Percentiles rank a stretch among this genome's conserved stretches.
phyloP scores from a whole-genome alignment of 35 echinoderm and acorn worm genomes.

The Ophiothrix spiculata region DNA sequence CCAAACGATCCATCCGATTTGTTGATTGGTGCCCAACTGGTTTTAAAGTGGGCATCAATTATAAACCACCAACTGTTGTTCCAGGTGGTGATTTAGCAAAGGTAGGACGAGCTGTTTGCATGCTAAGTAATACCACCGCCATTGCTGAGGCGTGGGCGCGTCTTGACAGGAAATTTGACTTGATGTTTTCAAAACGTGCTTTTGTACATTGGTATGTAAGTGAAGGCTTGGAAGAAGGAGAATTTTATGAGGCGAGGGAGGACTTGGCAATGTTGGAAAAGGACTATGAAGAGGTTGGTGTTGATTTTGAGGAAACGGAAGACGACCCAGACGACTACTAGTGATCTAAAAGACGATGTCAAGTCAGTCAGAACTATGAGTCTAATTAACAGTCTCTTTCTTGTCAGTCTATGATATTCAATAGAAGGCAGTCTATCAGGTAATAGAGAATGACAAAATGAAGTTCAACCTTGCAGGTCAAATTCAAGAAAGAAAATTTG shows the following conservation, averaged over 20 bases:
- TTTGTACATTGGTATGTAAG: constrained; percentile 70
- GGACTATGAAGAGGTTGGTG: constrained; percentile 61
- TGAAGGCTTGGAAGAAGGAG: constrained; percentile 61
- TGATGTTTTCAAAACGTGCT: constrained; percentile 72
- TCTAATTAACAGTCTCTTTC: too few species aligned
- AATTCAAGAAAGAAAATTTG: too few species aligned
- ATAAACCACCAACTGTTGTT: constrained; percentile 57
- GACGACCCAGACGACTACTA: too few species aligned
- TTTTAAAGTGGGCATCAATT: constrained; percentile 80
- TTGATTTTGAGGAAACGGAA: background rate
- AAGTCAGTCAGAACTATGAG: too few species aligned
- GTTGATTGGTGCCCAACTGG: constrained; percentile 84
- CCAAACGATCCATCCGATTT: constrained; percentile 63
- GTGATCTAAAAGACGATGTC: too few species aligned
- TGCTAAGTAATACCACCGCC: constrained; percentile 65
- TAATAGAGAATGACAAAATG: too few species aligned
- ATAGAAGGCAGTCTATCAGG: too few species aligned
- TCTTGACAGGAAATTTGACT: constrained; percentile 61
- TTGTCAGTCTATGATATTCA: too few species aligned
- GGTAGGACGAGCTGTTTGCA: constrained; percentile 54
- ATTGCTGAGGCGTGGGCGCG: constrained; percentile 67
- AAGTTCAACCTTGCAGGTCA: too few species aligned
- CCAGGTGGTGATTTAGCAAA: constrained; percentile 51
- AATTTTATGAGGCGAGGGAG: constrained; percentile 62
- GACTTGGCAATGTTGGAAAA: constrained; percentile 52